Conservation (phyloP, 1,140 invertebrate species). For the Lethocerus indicus region DNA sequence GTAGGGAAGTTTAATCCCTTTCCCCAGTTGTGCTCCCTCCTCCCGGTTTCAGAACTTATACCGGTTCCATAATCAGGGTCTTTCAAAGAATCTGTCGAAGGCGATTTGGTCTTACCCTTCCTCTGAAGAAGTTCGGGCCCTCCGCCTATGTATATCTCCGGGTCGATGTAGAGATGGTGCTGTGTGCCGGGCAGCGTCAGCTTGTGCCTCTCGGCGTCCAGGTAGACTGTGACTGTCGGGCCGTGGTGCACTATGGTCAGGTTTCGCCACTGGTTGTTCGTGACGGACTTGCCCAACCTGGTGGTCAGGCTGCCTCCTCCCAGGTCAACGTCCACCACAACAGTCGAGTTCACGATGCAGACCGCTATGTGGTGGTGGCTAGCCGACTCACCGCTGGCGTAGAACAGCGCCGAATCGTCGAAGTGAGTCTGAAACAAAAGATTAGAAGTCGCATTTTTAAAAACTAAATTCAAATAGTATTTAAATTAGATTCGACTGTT, state of each 20-base stretch:
- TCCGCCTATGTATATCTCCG: conserved; percentile 80
- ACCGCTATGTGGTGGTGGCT: conserved; percentile 62
- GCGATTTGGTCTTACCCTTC: conserved; percentile 17
- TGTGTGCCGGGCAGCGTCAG: conserved; percentile 49
- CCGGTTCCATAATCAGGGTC: neutral
- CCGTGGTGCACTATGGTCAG: conserved; percentile 68
- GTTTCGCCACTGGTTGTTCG: conserved; percentile 72
- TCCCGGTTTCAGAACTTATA: too few relatives aligned
- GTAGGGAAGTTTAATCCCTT: too few relatives aligned
- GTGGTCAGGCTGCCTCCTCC: conserved; percentile 48
- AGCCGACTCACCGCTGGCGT: conserved; percentile 69
- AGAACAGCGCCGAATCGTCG: conserved; percentile 73
- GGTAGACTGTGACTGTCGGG: conserved; percentile 45
- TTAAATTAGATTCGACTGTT: too few relatives aligned
- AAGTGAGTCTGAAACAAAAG: conserved; percentile 44
- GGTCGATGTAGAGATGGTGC: conserved; percentile 74
- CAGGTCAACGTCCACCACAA: conserved; percentile 68
- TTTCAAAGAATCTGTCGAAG: neutral
- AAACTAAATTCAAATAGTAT: too few relatives aligned
- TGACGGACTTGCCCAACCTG: conserved; percentile 46
- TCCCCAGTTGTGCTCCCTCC: too few relatives aligned
- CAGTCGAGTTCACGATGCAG: conserved; percentile 56
- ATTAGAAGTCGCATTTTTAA: neutral
- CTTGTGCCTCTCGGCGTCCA: conserved; percentile 49
- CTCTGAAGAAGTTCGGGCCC: conserved; percentile 56